Percentiles rank a stretch among this genome's conserved stretches.
These are phyloP conservation scores for Aldrovandia affinis DNA, from an alignment of 2,797 vertebrate species.

Conservation along the genomic window DNA sequence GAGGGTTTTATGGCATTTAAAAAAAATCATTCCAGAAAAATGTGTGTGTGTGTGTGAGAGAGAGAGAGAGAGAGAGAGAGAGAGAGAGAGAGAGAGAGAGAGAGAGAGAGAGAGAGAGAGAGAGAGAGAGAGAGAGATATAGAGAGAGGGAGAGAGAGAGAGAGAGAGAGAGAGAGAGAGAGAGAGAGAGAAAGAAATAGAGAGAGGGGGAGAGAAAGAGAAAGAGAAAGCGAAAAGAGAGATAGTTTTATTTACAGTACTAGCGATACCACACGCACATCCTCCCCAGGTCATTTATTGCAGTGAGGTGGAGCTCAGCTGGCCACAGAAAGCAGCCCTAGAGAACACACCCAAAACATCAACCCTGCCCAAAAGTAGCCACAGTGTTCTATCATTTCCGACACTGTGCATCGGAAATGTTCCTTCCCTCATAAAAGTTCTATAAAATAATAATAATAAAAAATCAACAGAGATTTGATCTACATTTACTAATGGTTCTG, in stretches of 20 bases:
- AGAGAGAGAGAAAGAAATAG: neutral
- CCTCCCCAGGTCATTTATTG: neutral
- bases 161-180: neutral
- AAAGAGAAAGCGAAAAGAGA: neutral
- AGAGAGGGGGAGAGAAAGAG: neutral
- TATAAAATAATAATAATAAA: too few species aligned
- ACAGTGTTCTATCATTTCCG: neutral
- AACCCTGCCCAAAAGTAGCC: neutral
- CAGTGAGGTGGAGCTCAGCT: neutral
- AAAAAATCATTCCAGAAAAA: too few species aligned
- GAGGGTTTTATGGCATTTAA: too few species aligned
- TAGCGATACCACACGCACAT: neutral
- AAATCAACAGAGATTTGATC: too few species aligned
- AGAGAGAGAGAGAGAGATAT: too few species aligned
- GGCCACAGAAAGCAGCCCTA: neutral
- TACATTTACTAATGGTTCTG: too few species aligned
- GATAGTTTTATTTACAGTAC: neutral
- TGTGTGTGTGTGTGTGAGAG: conserved; percentile 2
- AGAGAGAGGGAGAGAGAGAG: too few species aligned
- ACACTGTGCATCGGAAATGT: neutral
- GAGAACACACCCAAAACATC: neutral
- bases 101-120: too few species aligned
- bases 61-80: neutral
- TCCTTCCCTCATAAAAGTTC: too few species aligned
- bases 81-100: too few species aligned